Base-by-base conservation (phyloP, 2,888 invertebrate species). In the Tromatobia lineatoria region DNA sequence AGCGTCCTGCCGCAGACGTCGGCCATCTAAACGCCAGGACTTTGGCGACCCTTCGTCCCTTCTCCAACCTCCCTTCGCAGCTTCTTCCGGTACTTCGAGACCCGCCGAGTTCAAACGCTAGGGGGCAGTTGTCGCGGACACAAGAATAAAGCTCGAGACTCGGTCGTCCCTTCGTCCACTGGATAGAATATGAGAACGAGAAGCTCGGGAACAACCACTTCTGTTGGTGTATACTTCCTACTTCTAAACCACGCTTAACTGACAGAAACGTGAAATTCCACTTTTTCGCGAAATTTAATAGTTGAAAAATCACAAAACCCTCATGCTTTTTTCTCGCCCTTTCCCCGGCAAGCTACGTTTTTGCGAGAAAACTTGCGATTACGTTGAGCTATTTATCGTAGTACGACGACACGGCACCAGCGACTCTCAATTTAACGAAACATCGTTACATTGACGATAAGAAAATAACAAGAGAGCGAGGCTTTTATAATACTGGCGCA, bases 1-100 rank as follows among this genome's bases (percentile, higher is more conserved):
- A 89, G 90, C 90, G 90, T 91, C 90, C 85, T 87, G 88, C 87
- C 87, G 87, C 88, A 89, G 85, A 88, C 87, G 86, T 76, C 85
- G 70, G 23, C n/a, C 20, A 7, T 38, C 59, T 80, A 64, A 82
- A 82, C 70, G 83, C 75, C 73, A 80, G 64, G 23, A 70, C 34
- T 61, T 29, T 34, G n/a, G 7, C 50, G 45, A 42, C 70, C 38
- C 67, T 70, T 18, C 15, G 15, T 42, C 47, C 64, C 18, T 50
- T 7, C 38, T 50, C 25, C 52, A n/a, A 7, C 57, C 13, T 38
- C 15, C 23, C 47, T 25, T 80, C n/a, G n/a, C 80, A 79, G 84
- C 83, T 87, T 82, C 86, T 7, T 57, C 18, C 66, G 79, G 38
- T 8, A 45, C 15, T 47, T 38, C 13, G 0, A 11, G 42, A 57